These are phyloP conservation scores for Poeciliopsis presidionis DNA, from an alignment of 2,797 vertebrate genomes.

Conservation along the genomic window DNA sequence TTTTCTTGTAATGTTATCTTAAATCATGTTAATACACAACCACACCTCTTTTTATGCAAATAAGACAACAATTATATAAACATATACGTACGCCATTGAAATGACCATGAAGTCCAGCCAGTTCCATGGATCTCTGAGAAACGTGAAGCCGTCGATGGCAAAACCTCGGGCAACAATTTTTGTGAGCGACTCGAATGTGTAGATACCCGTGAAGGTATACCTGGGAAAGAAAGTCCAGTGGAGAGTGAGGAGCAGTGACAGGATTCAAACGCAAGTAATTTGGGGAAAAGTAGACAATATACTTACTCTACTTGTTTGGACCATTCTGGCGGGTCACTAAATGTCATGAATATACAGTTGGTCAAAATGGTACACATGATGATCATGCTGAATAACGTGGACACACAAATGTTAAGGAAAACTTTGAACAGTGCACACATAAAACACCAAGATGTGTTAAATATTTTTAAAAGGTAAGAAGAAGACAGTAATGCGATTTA, in stretches of 20 bases:
- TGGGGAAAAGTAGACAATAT: slow-evolving; percentile 64
- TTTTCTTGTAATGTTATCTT: background rate
- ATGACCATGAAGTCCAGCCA: slow-evolving; percentile 99
- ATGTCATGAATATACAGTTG: slow-evolving; percentile 99
- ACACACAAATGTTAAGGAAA: slow-evolving; percentile 74
- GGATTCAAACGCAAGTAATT: background rate
- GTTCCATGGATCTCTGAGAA: slow-evolving; percentile 98
- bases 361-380: slow-evolving; percentile 99
- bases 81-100: slow-evolving; percentile 97
- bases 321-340: slow-evolving; percentile 98
- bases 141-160: slow-evolving; percentile 96
- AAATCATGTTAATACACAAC: background rate
- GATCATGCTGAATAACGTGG: slow-evolving; percentile 99
- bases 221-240: slow-evolving; percentile 64
- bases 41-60: background rate
- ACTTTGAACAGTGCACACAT: background rate
- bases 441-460: background rate
- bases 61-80: background rate
- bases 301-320: slow-evolving; percentile 99
- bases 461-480: background rate
- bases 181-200: slow-evolving; percentile 98
- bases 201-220: slow-evolving; percentile 99
- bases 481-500: background rate
- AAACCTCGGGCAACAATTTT: slow-evolving; percentile 98
- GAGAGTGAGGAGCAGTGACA: slow-evolving; percentile 10